Conservation (phyloP, 2,797 vertebrate species). For the Agapornis canus region DNA sequence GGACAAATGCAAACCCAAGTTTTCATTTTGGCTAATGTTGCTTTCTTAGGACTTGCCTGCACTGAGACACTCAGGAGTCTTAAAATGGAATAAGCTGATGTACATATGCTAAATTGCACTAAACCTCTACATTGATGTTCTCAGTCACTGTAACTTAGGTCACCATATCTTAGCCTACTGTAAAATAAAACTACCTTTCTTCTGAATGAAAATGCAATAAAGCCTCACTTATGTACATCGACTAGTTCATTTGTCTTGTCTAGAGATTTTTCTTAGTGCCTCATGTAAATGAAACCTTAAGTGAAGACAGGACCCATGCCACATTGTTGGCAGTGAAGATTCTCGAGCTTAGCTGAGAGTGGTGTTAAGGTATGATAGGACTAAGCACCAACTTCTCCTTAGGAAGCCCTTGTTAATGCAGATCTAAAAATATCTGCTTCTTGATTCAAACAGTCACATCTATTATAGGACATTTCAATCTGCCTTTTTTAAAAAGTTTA, state of each 20-base stretch:
- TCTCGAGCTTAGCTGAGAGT: not conserved
- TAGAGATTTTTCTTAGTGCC: not conserved
- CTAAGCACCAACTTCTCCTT: not conserved
- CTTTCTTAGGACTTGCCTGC: slow-evolving; percentile 20
- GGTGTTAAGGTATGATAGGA: not conserved
- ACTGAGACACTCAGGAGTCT: not conserved
- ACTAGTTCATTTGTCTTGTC: not conserved
- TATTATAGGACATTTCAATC: slow-evolving; percentile 53
- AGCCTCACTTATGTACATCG: not conserved
- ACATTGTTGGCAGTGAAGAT: not conserved
- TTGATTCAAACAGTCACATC: slow-evolving; percentile 33
- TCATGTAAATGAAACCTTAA: not conserved
- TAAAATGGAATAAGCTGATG: slow-evolving; percentile 1
- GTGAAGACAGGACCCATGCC: not conserved
- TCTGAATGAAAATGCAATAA: not conserved
- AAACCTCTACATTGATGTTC: not conserved
- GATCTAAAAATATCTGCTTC: slow-evolving; percentile 37
- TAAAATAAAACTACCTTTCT: not conserved
- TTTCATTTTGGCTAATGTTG: not conserved
- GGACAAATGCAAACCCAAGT: slow-evolving; percentile 11
- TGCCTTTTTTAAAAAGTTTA: slow-evolving; percentile 50
- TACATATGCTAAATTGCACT: not conserved
- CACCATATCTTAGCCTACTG: not conserved
- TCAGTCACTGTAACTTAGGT: not conserved
- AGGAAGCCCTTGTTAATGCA: not conserved